phyloP scores from a whole-genome alignment of 1,140 invertebrate species.

The Brachionus plicatilis region DNA sequence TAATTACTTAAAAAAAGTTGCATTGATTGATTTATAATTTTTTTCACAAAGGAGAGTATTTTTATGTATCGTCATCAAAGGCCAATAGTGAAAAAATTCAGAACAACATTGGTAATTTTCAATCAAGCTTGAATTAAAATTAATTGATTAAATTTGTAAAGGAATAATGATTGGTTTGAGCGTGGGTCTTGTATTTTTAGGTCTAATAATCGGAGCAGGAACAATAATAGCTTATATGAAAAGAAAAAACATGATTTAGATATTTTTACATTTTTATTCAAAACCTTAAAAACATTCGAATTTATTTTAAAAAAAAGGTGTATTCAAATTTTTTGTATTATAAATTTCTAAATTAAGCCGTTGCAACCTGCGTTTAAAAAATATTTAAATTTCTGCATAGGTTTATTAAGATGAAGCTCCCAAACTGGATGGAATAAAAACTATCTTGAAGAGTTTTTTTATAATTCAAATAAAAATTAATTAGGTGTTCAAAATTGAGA shows the following conservation, averaged over 20 bases:
- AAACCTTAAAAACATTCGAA: not conserved
- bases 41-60: not conserved
- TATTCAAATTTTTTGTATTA: too few species aligned
- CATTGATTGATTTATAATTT: not conserved
- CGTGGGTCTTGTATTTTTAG: not conserved
- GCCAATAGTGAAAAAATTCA: not conserved
- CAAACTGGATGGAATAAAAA: too few species aligned
- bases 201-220: not conserved
- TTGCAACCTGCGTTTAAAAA: too few species aligned
- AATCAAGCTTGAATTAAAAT: not conserved
- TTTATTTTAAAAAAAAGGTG: not conserved
- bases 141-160: not conserved
- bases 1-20: too few species aligned
- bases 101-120: not conserved
- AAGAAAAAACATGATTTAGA: not conserved
- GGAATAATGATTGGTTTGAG: not conserved
- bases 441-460: too few species aligned
- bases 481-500: too few species aligned
- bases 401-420: too few species aligned
- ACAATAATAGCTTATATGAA: not conserved
- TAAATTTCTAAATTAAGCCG: too few species aligned
- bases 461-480: too few species aligned
- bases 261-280: not conserved
- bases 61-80: slow-evolving; percentile 1
- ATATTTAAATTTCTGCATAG: too few species aligned